These are phyloP conservation scores for Tyto alba DNA, from an alignment of 2,113 vertebrate genomes.

Conservation along the genomic window DNA sequence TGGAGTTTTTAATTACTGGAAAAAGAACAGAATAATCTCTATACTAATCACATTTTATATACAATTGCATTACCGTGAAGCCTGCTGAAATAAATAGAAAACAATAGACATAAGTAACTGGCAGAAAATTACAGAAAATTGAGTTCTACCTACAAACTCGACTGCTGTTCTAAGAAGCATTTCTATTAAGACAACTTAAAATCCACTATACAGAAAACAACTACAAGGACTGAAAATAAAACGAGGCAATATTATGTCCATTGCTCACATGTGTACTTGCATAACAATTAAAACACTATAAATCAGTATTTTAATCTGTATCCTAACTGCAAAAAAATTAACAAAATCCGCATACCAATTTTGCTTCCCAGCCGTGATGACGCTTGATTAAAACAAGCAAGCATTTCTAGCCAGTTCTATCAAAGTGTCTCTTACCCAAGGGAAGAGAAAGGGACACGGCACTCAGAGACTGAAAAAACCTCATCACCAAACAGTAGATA, in stretches of 20 bases:
- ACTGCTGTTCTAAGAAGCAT: not conserved
- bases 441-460: not conserved
- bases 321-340: not conserved
- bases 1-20: not conserved
- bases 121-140: not conserved
- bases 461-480: not conserved
- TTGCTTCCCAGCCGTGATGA: not conserved
- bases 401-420: not conserved
- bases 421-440: not conserved
- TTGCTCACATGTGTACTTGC: fast-evolving
- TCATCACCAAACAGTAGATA: not conserved
- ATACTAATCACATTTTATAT: not conserved
- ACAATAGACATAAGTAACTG: not conserved
- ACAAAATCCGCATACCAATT: not conserved
- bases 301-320: not conserved
- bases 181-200: not conserved
- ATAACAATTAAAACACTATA: not conserved
- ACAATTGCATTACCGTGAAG: not conserved
- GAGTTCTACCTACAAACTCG: not conserved
- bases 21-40: not conserved
- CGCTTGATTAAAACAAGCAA: not conserved
- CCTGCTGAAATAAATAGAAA: not conserved
- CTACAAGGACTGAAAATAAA: not conserved
- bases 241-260: not conserved
- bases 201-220: not conserved